Evolutionary conservation across 2,888 invertebrate species (phyloP).

Genomic region (Plebejus anna): DNA sequence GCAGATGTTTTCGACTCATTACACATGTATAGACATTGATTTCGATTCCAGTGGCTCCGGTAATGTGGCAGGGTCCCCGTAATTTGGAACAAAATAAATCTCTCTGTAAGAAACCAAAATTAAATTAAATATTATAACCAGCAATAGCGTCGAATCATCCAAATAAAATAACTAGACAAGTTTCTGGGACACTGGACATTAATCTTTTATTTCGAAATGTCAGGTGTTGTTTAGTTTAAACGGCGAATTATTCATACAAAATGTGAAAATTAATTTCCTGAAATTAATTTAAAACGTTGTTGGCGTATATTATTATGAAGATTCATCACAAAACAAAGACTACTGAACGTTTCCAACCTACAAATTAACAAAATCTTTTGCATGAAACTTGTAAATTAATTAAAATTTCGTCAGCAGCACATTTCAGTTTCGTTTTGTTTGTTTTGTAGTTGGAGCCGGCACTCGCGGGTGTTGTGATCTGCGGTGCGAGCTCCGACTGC

Average conservation of each 20-base stretch:
- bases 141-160: not conserved
- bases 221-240: no score
- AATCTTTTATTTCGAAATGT: no score
- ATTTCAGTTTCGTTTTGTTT: not conserved
- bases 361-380: not conserved
- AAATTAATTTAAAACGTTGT: not conserved
- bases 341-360: not conserved
- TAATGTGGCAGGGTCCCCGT: not conserved
- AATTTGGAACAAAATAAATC: not conserved
- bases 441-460: not conserved
- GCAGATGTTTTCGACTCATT: conserved; percentile 7
- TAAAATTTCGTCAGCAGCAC: not conserved
- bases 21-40: conserved; percentile 6
- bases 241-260: no score
- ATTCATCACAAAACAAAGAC: not conserved
- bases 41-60: not conserved
- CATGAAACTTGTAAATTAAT: not conserved
- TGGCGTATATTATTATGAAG: not conserved
- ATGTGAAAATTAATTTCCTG: not conserved
- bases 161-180: no score
- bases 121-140: no score
- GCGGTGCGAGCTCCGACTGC: not conserved
- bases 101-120: not conserved
- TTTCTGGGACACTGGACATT: no score
- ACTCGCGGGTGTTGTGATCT: not conserved